Evolutionary conservation across 2,113 vertebrate genomes (phyloP).

Genomic region (Ptilonorhynchus violaceus): DNA sequence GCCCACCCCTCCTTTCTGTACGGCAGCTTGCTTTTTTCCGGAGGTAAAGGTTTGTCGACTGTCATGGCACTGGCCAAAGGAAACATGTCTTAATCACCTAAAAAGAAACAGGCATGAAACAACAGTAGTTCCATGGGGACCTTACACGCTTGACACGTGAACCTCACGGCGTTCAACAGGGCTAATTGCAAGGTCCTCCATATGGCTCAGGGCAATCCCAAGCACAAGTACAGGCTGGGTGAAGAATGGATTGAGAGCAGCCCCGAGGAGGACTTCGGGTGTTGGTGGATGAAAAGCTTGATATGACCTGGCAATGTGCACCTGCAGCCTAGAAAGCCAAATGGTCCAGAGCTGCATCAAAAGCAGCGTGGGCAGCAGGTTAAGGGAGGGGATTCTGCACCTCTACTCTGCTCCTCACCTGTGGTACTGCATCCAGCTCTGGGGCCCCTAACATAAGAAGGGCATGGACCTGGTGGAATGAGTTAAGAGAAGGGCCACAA

Average conservation of each 20-base stretch:
- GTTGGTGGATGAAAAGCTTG: background rate
- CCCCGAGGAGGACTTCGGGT: background rate
- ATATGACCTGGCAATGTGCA: background rate
- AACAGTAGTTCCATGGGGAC: background rate
- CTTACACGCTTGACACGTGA: background rate
- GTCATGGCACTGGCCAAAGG: background rate
- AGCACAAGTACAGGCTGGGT: background rate
- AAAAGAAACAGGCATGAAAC: background rate
- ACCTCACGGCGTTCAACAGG: background rate
- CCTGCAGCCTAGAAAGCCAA: background rate
- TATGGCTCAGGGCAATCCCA: background rate
- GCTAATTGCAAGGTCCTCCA: background rate
- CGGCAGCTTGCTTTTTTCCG: background rate
- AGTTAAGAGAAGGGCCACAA: background rate
- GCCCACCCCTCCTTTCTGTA: background rate
- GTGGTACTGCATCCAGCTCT: background rate
- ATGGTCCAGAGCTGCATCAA: background rate
- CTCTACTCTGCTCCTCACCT: fast-evolving
- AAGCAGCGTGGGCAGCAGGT: background rate
- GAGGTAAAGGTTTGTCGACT: background rate
- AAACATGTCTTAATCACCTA: background rate
- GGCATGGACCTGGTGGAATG: background rate
- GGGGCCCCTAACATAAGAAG: too few species aligned
- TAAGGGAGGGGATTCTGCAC: background rate
- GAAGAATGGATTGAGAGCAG: background rate